A percentile compares a stretch with the other conserved stretches of the same genome.
Conservation (phyloP, 2,888 invertebrate species). For the Portevinia maculata region DNA sequence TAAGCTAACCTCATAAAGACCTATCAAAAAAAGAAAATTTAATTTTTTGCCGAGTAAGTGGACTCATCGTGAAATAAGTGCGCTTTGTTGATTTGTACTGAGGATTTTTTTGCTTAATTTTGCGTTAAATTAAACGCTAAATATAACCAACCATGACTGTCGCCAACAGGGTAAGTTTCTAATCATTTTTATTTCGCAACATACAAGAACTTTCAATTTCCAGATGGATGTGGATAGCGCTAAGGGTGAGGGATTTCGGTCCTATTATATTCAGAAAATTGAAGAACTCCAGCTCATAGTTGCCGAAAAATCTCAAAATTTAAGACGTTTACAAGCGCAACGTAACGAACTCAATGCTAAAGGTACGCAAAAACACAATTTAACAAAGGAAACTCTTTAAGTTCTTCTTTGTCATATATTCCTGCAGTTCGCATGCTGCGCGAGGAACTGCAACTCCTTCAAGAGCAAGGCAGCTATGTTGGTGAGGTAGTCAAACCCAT, state of each 20-base stretch:
- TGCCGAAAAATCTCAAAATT: slow-evolving; percentile 98
- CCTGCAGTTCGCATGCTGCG: slow-evolving; percentile 95
- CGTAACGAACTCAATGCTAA: slow-evolving; percentile 99
- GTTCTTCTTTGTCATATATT: slow-evolving; percentile 24
- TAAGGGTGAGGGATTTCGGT: slow-evolving; percentile 92
- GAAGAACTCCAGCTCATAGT: slow-evolving; percentile 98
- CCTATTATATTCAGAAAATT: slow-evolving; percentile 98
- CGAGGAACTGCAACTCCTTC: slow-evolving; percentile 97
- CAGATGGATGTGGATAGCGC: slow-evolving; percentile 81
- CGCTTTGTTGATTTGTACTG: slow-evolving; percentile 44
- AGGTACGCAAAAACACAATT: slow-evolving; percentile 84
- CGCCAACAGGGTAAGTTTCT: slow-evolving; percentile 78
- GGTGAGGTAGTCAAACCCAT: slow-evolving; percentile 99
- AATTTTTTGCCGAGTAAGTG: slow-evolving; percentile 65
- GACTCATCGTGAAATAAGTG: slow-evolving; percentile 47
- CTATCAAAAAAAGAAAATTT: slow-evolving; percentile 43
- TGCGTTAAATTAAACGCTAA: slow-evolving; percentile 40
- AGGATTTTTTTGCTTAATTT: background rate
- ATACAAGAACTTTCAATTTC: background rate
- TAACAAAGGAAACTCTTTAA: background rate
- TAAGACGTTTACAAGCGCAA: slow-evolving; percentile 98
- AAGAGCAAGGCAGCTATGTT: slow-evolving; percentile 99
- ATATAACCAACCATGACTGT: slow-evolving; percentile 78
- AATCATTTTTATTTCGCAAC: background rate
- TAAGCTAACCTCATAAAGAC: slow-evolving; percentile 38